These are phyloP conservation scores for Callyntrura sp. DNA, from an alignment of 2,888 invertebrate species.

Conservation along the genomic window DNA sequence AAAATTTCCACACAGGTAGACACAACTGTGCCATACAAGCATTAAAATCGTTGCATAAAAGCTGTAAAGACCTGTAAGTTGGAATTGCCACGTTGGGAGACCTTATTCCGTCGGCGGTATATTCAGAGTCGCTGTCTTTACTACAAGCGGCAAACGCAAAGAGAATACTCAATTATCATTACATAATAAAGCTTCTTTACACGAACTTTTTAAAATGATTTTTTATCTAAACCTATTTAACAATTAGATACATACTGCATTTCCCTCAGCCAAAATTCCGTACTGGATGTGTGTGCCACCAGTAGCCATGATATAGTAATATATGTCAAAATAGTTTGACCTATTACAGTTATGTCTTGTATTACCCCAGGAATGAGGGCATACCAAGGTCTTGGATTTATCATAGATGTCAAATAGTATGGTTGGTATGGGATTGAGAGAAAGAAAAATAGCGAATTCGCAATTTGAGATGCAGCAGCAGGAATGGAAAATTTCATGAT, in stretches of 20 bases:
- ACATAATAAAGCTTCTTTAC: no score
- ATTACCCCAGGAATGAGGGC: constrained; percentile 66
- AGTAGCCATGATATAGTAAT: constrained; percentile 56
- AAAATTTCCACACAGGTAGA: constrained; percentile 62
- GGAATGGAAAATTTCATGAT: constrained; percentile 63
- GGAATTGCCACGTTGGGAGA: neutral
- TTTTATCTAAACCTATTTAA: no score
- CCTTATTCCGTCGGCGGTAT: constrained; percentile 30
- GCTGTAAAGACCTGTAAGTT: constrained; percentile 53
- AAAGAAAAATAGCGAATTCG: constrained; percentile 65
- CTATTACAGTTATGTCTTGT: constrained; percentile 64
- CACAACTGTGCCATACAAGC: constrained; percentile 37
- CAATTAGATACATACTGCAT: constrained; percentile 73
- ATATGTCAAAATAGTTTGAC: constrained; percentile 58
- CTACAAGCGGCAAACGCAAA: constrained; percentile 22
- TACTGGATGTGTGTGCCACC: constrained; percentile 62
- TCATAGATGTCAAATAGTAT: constrained; percentile 51
- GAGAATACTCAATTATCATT: no score
- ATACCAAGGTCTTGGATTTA: constrained; percentile 68
- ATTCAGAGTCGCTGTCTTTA: constrained; percentile 44
- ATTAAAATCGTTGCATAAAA: constrained; percentile 43
- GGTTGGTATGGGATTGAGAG: constrained; percentile 48
- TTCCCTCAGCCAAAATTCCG: constrained; percentile 75
- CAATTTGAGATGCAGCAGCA: constrained; percentile 52
- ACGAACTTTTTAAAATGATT: no score